A percentile compares a stretch with the other conserved stretches of the same genome.
phyloP scores from a whole-genome alignment of 2,113 vertebrate species.

The Megaceryle torquata region DNA sequence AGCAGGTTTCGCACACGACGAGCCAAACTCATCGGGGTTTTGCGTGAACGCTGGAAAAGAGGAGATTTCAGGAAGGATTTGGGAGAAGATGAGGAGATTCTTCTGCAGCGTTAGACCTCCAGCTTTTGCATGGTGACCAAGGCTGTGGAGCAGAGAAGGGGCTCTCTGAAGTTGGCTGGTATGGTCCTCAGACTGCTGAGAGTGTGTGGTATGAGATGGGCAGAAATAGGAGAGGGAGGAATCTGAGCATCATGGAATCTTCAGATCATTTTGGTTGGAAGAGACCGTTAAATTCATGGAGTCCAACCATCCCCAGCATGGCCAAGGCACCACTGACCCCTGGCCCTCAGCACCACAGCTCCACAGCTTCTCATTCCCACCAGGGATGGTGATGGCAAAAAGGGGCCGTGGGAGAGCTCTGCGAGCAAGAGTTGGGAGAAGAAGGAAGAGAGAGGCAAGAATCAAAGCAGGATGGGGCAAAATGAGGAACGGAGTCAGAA shows the following conservation, averaged over 20 bases:
- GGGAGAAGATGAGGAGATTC: not conserved
- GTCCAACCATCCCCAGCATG: not conserved
- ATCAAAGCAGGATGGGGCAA: not conserved
- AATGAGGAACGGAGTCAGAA: accelerated
- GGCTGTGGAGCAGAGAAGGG: not conserved
- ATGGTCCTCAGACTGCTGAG: not conserved
- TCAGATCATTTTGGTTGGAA: not conserved
- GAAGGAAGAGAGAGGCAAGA: not conserved
- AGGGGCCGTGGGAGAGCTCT: not conserved
- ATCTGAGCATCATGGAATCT: not conserved
- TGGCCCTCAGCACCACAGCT: not conserved
- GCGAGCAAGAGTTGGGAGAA: not conserved
- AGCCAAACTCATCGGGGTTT: not conserved
- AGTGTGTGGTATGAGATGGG: accelerated
- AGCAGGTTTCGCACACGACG: not conserved
- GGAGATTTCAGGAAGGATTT: not conserved
- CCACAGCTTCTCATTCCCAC: not conserved
- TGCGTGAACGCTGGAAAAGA: not conserved
- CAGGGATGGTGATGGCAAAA: not conserved
- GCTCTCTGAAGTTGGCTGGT: not conserved
- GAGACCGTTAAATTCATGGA: not conserved
- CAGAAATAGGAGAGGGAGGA: not conserved
- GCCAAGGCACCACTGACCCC: not conserved
- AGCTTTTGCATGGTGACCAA: not conserved
- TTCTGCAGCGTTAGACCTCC: not conserved